Conservation (phyloP, 1,140 invertebrate genomes). For the Drosophila eugracilis region DNA sequence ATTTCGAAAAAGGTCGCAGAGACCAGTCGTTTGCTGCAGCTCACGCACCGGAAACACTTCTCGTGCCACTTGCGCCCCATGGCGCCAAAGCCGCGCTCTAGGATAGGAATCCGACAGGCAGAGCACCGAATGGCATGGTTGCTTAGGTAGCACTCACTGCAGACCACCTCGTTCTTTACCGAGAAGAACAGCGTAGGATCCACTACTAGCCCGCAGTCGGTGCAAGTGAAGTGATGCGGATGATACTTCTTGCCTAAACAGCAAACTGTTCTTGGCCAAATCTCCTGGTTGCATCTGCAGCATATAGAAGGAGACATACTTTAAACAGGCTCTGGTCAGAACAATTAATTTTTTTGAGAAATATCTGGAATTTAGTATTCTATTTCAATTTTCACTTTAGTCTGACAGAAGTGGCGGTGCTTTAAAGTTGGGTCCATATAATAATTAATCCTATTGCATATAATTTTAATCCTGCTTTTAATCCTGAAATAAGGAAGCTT, state of each 20-base stretch:
- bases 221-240: constrained; percentile 51
- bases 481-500: too few relatives aligned
- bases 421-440: too few relatives aligned
- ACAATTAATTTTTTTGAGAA: background rate
- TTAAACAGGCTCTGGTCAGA: background rate
- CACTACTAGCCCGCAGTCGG: constrained; percentile 17
- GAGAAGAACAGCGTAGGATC: constrained; percentile 12
- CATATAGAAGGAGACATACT: constrained; percentile 30
- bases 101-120: constrained; percentile 24
- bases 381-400: background rate
- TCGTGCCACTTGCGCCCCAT: constrained; percentile 53
- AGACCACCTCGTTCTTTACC: constrained; percentile 34
- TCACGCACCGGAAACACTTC: constrained; percentile 46
- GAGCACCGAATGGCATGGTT: constrained; percentile 30
- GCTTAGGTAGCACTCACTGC: constrained; percentile 27
- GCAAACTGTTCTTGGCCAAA: constrained; percentile 7
- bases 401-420: too few relatives aligned
- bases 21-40: constrained; percentile 33
- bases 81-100: constrained; percentile 19
- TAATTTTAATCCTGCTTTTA: too few relatives aligned
- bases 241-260: constrained; percentile 43
- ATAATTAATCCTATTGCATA: too few relatives aligned
- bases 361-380: background rate
- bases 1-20: constrained; percentile 37
- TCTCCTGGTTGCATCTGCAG: constrained; percentile 43